Evolutionary conservation across 2,888 invertebrate species (phyloP).

Genomic region (Thelaira solivaga): DNA sequence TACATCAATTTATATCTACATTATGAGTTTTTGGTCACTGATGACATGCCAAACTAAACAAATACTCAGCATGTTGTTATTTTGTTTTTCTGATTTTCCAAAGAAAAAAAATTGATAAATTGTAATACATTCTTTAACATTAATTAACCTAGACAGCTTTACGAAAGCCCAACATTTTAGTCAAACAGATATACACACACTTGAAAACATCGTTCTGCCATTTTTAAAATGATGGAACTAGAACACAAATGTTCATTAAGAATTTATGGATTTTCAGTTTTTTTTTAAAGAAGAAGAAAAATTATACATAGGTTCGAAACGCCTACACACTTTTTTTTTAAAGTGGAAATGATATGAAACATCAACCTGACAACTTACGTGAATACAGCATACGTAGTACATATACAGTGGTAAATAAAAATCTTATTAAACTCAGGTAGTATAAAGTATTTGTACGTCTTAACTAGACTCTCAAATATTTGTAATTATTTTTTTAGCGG

Average conservation of each 20-base stretch:
- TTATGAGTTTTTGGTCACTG: background rate
- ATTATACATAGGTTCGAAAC: constrained; percentile 16
- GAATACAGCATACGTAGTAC: no score
- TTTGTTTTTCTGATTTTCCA: background rate
- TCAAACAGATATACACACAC: background rate
- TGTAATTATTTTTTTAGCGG: no score
- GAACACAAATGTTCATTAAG: constrained; percentile 2
- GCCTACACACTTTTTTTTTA: constrained; percentile 16
- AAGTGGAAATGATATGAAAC: no score
- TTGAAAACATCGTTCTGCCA: background rate
- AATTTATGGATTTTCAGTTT: constrained; percentile 26
- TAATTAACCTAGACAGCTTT: constrained; percentile 39
- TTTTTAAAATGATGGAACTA: background rate
- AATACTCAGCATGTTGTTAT: constrained; percentile 3
- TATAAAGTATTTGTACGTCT: no score
- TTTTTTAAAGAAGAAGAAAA: background rate
- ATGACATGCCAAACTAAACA: constrained; percentile 26
- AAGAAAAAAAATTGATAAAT: background rate
- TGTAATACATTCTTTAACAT: constrained; percentile 24
- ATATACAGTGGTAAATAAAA: no score
- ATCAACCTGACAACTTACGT: no score
- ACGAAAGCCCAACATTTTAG: constrained; percentile 29
- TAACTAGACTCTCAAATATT: no score
- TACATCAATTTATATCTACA: no score
- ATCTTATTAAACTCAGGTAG: no score